Percentiles rank a stretch among this genome's conserved stretches.
phyloP scores from a whole-genome alignment of 2,888 invertebrate genomes.

The Smittia aterrima region DNA sequence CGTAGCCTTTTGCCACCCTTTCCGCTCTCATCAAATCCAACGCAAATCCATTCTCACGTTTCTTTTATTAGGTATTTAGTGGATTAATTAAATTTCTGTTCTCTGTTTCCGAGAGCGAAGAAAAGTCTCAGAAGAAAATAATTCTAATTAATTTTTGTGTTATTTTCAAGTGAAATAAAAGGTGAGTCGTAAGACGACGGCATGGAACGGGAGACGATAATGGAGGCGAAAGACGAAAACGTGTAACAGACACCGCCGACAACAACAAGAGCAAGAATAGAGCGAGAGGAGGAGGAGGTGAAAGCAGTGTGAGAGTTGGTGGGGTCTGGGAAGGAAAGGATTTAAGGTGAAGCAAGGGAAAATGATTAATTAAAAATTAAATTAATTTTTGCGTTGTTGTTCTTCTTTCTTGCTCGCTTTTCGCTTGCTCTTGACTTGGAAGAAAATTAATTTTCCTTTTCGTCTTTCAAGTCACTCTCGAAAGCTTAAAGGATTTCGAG shows the following conservation, averaged over 20 bases:
- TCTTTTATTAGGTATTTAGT: slow-evolving; percentile 42
- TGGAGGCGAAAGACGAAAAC: slow-evolving; percentile 16
- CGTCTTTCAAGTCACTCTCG: slow-evolving; percentile 4
- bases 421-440: background rate
- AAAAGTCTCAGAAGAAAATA: slow-evolving; percentile 18
- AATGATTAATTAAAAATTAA: slow-evolving; percentile 42
- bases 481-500: background rate
- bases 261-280: slow-evolving; percentile 19
- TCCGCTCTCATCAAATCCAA: slow-evolving; percentile 13
- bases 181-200: slow-evolving; percentile 23
- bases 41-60: slow-evolving; percentile 36
- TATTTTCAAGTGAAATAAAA: slow-evolving; percentile 38
- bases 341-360: slow-evolving; percentile 40
- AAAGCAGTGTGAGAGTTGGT: slow-evolving; percentile 9
- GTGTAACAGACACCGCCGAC: slow-evolving; percentile 29
- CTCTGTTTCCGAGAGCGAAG: background rate
- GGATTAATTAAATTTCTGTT: slow-evolving; percentile 42
- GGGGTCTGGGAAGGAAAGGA: slow-evolving; percentile 26
- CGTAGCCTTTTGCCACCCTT: background rate
- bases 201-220: slow-evolving; percentile 22
- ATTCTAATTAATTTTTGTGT: slow-evolving; percentile 42
- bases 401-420: background rate
- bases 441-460: background rate
- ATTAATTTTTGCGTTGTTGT: slow-evolving; percentile 38
- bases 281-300: background rate